Evolutionary conservation across 2,797 vertebrate genomes (phyloP), one percentile per base, ranked within the genome.

Genomic region (Amphiprion clarkii): DNA sequence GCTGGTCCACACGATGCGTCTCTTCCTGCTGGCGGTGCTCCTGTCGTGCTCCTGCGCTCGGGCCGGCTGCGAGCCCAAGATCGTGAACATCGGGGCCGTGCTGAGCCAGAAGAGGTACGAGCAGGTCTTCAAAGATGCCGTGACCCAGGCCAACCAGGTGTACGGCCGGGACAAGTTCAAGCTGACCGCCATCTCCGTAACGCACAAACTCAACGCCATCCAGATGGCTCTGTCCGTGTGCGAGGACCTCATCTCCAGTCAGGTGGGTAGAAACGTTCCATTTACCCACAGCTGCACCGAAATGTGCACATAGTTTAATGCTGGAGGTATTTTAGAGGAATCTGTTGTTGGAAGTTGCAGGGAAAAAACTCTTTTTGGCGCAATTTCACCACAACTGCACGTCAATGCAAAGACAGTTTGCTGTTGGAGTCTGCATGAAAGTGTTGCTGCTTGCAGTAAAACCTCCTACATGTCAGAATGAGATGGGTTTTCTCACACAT

Each of bases 191-290:
- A 99, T 98, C 90, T 98, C 97, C 14, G 98, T 99, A 78, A 99
- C 97, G 31, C 98, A 99, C 92, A 98, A 97, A 85, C 96, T 96
- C 90, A 99, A 99, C 81, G 98, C 98, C 75, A 99, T 99, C 89
- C 97, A 99, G 94, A 99, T 99, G 98, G 98, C 98, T 66, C 95
- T 99, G 67, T 98, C 98, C 23, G 98, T 99, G 56, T 99, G 98
- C 86, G 98, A 99, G 94, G 97, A 98, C 93, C 97, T 99, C 90
- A 99, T 99, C 95, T 98, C 97, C 92, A 96, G 96, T 91, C 98
- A 99, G 97, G 98, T 98, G 33, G 0, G 33, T 6, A 8, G 33
- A 36, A 36, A 10, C 33, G 8, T 6, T 9, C 9, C 33, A 2
- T 36, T 9, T 9, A 36, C 7, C 8, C 33, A 2, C 33, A 36